Base-by-base conservation (phyloP, 2,888 invertebrate genomes). In the Magallana nippona region DNA sequence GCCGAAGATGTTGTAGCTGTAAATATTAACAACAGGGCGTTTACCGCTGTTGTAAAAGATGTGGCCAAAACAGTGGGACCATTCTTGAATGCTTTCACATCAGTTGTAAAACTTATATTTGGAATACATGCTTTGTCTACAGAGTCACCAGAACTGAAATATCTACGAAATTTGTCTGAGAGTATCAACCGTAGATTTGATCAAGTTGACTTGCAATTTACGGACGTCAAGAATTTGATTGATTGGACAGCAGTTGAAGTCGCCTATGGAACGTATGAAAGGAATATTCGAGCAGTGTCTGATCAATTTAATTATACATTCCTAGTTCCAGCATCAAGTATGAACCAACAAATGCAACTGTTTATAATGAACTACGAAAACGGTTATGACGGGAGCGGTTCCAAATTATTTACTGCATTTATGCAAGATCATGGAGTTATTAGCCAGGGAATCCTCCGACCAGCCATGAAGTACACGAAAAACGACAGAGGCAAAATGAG, bases 171-270 rank as follows among this genome's bases (percentile, higher is more conserved):
- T 13, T 5, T 78, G 15, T 78, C 78, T 0, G 55, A 78, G 10
- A 78, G 44, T 1, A 78, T 78, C 8, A 63, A 63, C 27, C 19
- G 63, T n/a, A 63, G 62, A 63, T 63, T 63, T 19, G 63, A 63
- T 22, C 63, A 78, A 55, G 44, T 78, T 17, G 11, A 78, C n/a
- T 1, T 5, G 10, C 15, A 78, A 1, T 55, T 78, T n/a, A 15
- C 0, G 0, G 55, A 78, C 32, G 55, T 78, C 2, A 78, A 10
- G 5, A 44, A 22, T 44, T 19, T 78, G 17, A 55, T 78, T 55
- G 19, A 15, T 8, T 78, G 78, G 78, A 55, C 78, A n/a, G 8
- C 78, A 44, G 5, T 32, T n/a, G 44, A 55, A 15, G 32, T n/a
- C 1, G 10, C 32, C 11, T 78, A 55, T 15, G 32, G 19, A 19